A percentile compares a stretch with the other conserved stretches of the same genome.
These are phyloP conservation scores for Crocodylus rhombifer DNA, from an alignment of 2,797 vertebrate species.

Conservation along the genomic window DNA sequence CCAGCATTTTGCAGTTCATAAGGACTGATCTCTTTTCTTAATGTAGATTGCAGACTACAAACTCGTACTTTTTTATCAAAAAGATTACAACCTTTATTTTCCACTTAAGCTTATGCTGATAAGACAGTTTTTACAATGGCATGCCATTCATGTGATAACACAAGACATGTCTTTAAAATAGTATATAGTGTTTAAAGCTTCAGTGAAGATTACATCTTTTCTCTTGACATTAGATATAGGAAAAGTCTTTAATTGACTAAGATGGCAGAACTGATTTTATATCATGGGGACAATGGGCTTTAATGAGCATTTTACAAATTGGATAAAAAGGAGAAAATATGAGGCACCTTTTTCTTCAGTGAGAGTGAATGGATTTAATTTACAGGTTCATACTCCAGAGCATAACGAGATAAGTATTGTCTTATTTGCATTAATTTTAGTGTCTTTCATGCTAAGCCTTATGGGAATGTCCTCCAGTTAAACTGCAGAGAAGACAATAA, in stretches of 20 bases:
- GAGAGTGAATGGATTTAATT: slow-evolving; percentile 1
- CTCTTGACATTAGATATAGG: slow-evolving; percentile 41
- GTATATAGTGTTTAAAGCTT: slow-evolving; percentile 42
- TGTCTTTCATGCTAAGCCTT: slow-evolving; percentile 1
- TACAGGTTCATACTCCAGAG: slow-evolving; percentile 9
- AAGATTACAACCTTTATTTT: slow-evolving; percentile 70
- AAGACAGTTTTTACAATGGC: slow-evolving; percentile 59
- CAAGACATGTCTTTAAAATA: slow-evolving; percentile 26
- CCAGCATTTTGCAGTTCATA: slow-evolving; percentile 33
- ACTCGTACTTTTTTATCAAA: slow-evolving; percentile 43
- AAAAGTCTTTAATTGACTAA: slow-evolving; percentile 64
- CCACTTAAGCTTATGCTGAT: slow-evolving; percentile 63
- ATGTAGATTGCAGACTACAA: slow-evolving; percentile 57
- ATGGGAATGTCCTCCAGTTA: not conserved
- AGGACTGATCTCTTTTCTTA: slow-evolving; percentile 62
- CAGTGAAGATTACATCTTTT: not conserved
- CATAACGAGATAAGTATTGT: slow-evolving; percentile 14
- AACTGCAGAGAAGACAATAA: not conserved
- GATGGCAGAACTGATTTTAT: slow-evolving; percentile 22
- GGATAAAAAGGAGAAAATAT: slow-evolving; percentile 47
- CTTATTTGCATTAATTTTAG: slow-evolving; percentile 19
- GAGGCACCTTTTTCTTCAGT: slow-evolving; percentile 10
- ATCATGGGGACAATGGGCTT: slow-evolving; percentile 44
- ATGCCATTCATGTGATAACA: slow-evolving; percentile 52
- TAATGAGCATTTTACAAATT: slow-evolving; percentile 37